A percentile compares a stretch with the other conserved stretches of the same genome.
These are phyloP conservation scores for Sparus aurata DNA, from an alignment of 2,797 vertebrate genomes.

Conservation along the genomic window DNA sequence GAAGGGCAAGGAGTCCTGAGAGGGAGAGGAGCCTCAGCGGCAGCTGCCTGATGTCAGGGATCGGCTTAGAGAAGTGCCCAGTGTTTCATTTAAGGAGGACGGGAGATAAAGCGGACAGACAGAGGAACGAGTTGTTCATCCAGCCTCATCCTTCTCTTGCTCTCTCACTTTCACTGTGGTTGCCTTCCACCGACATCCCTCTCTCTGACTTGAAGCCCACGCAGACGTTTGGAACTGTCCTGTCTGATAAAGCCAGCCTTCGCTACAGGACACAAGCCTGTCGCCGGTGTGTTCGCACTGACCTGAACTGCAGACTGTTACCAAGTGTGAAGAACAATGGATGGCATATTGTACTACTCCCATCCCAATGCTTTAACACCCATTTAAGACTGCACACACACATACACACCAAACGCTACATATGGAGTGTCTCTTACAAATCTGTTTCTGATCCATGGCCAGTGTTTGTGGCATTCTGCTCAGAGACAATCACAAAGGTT, in stretches of 20 bases:
- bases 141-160: slow-evolving; percentile 54
- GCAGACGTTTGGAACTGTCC: slow-evolving; percentile 32
- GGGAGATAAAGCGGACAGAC: slow-evolving; percentile 7
- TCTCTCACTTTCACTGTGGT: slow-evolving; percentile 50
- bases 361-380: slow-evolving; percentile 58
- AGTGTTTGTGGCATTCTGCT: slow-evolving; percentile 50
- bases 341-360: slow-evolving; percentile 40
- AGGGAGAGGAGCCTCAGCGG: slow-evolving; percentile 28
- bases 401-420: slow-evolving; percentile 24
- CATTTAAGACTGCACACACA: slow-evolving; percentile 47
- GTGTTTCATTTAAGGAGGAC: slow-evolving; percentile 6
- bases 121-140: slow-evolving; percentile 40
- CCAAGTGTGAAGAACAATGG: slow-evolving; percentile 48
- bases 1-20: slow-evolving; percentile 88
- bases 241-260: slow-evolving; percentile 49
- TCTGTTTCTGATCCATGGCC: slow-evolving; percentile 45
- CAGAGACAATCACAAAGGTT: slow-evolving; percentile 70
- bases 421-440: slow-evolving; percentile 23
- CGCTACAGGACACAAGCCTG: slow-evolving; percentile 38
- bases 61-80: slow-evolving; percentile 13
- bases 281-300: slow-evolving; percentile 44
- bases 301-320: slow-evolving; percentile 65
- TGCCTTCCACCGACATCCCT: slow-evolving; percentile 56
- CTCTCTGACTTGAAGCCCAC: slow-evolving; percentile 52
- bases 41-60: slow-evolving; percentile 35